These are phyloP conservation scores for Leistus spinibarbis DNA, from an alignment of 2,888 invertebrate genomes.

Conservation along the genomic window DNA sequence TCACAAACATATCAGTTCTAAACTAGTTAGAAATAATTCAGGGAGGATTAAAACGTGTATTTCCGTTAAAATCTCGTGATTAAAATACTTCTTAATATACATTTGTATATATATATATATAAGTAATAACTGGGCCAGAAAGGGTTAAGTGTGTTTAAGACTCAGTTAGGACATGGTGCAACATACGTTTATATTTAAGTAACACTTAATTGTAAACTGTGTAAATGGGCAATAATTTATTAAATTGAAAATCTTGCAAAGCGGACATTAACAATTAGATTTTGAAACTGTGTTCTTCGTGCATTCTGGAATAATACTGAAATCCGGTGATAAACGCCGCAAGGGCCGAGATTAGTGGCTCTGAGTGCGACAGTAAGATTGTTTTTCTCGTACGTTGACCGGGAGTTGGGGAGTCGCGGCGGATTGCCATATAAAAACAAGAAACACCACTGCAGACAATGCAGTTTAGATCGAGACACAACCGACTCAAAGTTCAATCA, in stretches of 20 bases:
- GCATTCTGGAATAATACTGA: neutral
- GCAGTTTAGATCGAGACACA: conserved; percentile 26
- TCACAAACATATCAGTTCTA: too few relatives aligned
- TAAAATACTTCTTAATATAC: too few relatives aligned
- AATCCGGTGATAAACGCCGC: neutral
- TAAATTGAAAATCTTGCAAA: too few relatives aligned
- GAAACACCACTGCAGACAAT: conserved; percentile 19
- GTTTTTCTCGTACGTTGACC: conserved; percentile 27
- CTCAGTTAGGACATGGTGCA: neutral
- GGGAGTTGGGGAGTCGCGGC: conserved; percentile 12
- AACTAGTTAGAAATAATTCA: too few relatives aligned
- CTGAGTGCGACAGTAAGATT: neutral
- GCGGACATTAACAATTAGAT: neutral
- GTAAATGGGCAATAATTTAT: too few relatives aligned
- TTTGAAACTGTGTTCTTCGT: neutral
- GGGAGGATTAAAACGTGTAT: too few relatives aligned
- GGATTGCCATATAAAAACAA: conserved; percentile 16
- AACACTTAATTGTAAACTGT: too few relatives aligned
- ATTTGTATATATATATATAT: too few relatives aligned
- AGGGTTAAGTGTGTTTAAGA: neutral
- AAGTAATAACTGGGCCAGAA: neutral
- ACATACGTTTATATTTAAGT: neutral
- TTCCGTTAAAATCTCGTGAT: too few relatives aligned
- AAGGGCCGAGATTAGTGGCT: neutral
- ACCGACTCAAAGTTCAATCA: neutral